A percentile compares a stretch with the other conserved stretches of the same genome.
These are phyloP conservation scores for Pitangus sulphuratus DNA, from an alignment of 2,797 vertebrate species.

Conservation along the genomic window DNA sequence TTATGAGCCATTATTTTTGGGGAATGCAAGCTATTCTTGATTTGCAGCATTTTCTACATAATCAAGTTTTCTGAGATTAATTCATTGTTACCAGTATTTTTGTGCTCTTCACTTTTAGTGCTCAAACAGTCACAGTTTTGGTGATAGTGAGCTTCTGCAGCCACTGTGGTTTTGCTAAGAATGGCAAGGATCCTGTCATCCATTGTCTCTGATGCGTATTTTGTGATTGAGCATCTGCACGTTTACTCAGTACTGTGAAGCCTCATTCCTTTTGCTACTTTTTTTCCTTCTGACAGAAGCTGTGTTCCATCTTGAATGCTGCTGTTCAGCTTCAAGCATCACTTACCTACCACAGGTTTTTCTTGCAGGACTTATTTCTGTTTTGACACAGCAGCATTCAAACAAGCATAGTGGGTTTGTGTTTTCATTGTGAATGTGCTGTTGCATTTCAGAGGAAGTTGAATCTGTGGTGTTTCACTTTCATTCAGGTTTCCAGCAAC, in stretches of 20 bases:
- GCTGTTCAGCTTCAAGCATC: slow-evolving; percentile 26
- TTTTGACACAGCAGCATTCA: slow-evolving; percentile 31
- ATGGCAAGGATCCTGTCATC: slow-evolving; percentile 7
- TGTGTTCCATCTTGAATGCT: slow-evolving; percentile 40
- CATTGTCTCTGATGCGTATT: not conserved
- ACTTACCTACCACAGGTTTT: not conserved
- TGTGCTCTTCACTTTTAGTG: not conserved
- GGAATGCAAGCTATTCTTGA: slow-evolving; percentile 9
- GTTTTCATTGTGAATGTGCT: slow-evolving; percentile 10
- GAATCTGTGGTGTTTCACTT: not conserved
- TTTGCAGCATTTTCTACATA: slow-evolving; percentile 25
- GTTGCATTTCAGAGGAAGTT: slow-evolving; percentile 12
- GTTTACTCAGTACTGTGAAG: not conserved
- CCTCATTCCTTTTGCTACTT: not conserved
- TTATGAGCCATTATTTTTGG: not conserved
- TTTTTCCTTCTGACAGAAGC: slow-evolving; percentile 39
- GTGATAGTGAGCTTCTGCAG: slow-evolving; percentile 7
- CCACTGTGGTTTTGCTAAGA: not conserved
- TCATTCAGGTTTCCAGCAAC: not conserved
- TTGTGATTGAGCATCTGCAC: slow-evolving; percentile 16
- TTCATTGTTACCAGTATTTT: not conserved
- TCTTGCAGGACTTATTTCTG: slow-evolving; percentile 45
- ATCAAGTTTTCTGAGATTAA: not conserved
- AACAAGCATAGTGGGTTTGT: not conserved
- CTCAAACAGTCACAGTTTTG: not conserved